Conservation (phyloP, 2,113 vertebrate genomes). For the Accipiter cooperii region DNA sequence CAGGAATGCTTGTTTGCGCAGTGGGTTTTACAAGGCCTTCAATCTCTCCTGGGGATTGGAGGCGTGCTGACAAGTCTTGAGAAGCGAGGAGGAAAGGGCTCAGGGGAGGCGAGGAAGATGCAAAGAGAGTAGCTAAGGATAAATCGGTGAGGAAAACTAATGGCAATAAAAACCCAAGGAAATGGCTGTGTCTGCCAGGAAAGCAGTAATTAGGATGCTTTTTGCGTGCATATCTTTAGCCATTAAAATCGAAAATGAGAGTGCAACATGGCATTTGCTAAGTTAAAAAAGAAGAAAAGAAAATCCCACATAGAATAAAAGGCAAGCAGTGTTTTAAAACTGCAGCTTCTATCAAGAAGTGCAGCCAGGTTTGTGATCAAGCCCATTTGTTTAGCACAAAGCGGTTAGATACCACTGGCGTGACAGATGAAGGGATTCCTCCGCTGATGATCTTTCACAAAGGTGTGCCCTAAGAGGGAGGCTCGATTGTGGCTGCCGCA, state of each 20-base stretch:
- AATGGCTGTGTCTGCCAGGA: slow-evolving; percentile 73
- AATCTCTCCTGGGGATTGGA: slow-evolving; percentile 74
- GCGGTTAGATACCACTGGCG: neutral
- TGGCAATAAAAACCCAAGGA: slow-evolving; percentile 73
- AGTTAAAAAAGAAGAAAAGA: slow-evolving; percentile 41
- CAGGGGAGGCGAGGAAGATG: slow-evolving; percentile 68
- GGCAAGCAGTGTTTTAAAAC: neutral
- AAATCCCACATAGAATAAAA: slow-evolving; percentile 19
- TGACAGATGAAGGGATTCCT: neutral
- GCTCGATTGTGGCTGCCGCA: neutral
- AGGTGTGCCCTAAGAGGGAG: neutral
- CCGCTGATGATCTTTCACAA: neutral
- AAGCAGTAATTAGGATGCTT: slow-evolving; percentile 76
- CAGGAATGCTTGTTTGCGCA: slow-evolving; percentile 85
- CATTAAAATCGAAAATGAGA: slow-evolving; percentile 67
- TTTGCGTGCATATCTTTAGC: slow-evolving; percentile 74
- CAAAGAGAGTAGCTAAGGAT: slow-evolving; percentile 81
- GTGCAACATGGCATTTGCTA: slow-evolving; percentile 28
- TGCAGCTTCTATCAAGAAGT: neutral
- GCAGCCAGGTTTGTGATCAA: neutral
- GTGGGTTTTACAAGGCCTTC: slow-evolving; percentile 80
- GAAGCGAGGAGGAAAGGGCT: slow-evolving; percentile 70
- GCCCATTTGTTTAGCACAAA: neutral
- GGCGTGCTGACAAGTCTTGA: slow-evolving; percentile 76
- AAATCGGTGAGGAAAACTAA: slow-evolving; percentile 79